A percentile compares a stretch with the other conserved stretches of the same genome.
Evolutionary conservation across 2,797 vertebrate genomes (phyloP).

Genomic region (Crocodylus rhombifer): DNA sequence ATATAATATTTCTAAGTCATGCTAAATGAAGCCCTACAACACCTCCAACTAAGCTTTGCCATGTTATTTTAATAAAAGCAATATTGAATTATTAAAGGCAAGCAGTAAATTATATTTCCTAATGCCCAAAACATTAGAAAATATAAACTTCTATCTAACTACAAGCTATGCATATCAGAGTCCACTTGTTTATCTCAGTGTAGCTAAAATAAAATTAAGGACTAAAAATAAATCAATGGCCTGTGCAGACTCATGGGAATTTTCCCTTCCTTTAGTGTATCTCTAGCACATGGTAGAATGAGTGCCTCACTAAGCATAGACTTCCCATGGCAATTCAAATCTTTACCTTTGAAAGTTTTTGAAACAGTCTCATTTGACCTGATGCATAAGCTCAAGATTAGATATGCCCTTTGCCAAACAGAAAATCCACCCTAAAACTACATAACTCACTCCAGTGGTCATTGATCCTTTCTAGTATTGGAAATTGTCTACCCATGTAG

Average conservation of each 20-base stretch:
- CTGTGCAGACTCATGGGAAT: not conserved
- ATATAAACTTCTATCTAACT: not conserved
- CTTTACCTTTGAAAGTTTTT: too few species aligned
- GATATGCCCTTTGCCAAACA: too few species aligned
- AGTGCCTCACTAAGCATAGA: not conserved
- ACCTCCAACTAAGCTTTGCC: not conserved
- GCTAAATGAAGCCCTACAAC: not conserved
- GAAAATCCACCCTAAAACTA: too few species aligned
- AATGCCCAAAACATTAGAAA: not conserved
- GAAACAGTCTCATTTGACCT: too few species aligned
- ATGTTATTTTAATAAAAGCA: not conserved
- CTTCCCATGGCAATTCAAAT: too few species aligned
- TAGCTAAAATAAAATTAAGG: not conserved
- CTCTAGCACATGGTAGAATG: too few species aligned
- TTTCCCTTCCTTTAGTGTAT: not conserved
- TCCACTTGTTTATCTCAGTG: not conserved
- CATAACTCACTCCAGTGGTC: too few species aligned
- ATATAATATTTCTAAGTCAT: not conserved
- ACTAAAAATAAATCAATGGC: not conserved
- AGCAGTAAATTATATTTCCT: not conserved
- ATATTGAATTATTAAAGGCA: not conserved
- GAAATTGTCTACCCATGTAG: too few species aligned
- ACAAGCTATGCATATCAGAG: not conserved
- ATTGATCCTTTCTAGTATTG: too few species aligned
- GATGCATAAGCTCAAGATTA: too few species aligned